Percentiles rank a stretch among this genome's conserved stretches.
phyloP scores from a whole-genome alignment of 2,113 vertebrate genomes.

The Rousettus leschenaultii region DNA sequence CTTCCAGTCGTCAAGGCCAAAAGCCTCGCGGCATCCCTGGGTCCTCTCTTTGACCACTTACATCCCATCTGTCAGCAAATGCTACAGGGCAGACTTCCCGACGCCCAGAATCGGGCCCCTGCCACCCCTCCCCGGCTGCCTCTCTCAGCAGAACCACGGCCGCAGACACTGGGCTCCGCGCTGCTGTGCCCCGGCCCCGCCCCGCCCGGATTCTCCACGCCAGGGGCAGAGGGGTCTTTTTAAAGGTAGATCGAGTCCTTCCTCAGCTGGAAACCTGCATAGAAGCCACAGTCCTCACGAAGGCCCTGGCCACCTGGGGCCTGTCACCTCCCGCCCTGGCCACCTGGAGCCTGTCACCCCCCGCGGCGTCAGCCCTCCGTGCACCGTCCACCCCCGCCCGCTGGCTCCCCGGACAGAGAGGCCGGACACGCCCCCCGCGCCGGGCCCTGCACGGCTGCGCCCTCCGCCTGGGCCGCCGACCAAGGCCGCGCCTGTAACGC shows the following conservation, averaged over 20 bases:
- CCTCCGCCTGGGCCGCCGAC: not conserved
- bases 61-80: not conserved
- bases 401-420: not conserved
- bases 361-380: not conserved
- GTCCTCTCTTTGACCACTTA: not conserved
- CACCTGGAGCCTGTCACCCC: not conserved
- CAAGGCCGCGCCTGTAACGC: fast-evolving
- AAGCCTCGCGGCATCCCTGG: fast-evolving
- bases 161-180: not conserved
- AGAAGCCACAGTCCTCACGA: not conserved
- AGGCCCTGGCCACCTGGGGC: too few species aligned
- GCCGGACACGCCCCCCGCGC: fast-evolving
- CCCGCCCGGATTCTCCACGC: not conserved
- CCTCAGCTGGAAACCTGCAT: not conserved
- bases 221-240: not conserved
- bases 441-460: fast-evolving
- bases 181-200: not conserved
- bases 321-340: too few species aligned
- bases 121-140: not conserved
- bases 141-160: fast-evolving
- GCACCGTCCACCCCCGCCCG: fast-evolving
- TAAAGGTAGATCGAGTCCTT: not conserved
- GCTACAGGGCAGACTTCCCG: not conserved
- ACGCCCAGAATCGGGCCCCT: not conserved
- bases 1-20: not conserved